Evolutionary conservation across 2,113 vertebrate species (phyloP).

Genomic region (Cisticola juncidis): DNA sequence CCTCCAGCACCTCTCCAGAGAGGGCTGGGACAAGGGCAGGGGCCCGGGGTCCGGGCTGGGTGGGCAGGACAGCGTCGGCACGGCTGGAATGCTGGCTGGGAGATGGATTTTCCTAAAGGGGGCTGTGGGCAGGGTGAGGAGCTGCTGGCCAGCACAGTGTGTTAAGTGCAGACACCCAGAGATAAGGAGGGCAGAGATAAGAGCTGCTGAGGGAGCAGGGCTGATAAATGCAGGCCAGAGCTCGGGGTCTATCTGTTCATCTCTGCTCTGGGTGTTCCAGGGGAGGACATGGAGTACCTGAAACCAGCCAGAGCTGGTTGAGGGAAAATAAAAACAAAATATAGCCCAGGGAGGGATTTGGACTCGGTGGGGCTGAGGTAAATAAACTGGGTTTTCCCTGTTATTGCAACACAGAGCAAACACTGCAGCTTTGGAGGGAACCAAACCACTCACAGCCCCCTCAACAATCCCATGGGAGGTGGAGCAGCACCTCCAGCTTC

Average conservation of each 20-base stretch:
- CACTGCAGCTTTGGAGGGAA: neutral
- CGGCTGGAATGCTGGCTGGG: neutral
- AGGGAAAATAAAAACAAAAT: neutral
- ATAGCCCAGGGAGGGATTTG: neutral
- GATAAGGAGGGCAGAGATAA: slow-evolving; percentile 57
- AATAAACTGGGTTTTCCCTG: neutral
- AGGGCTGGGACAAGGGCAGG: neutral
- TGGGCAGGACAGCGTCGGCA: neutral
- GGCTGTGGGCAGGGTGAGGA: neutral
- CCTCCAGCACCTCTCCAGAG: neutral
- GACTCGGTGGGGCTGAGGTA: neutral
- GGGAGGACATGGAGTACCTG: neutral
- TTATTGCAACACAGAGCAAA: neutral
- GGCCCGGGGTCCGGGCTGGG: neutral
- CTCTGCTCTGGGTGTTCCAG: neutral
- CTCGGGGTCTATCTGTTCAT: slow-evolving; percentile 17
- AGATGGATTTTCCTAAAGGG: neutral
- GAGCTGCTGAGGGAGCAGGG: neutral
- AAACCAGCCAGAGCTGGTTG: neutral
- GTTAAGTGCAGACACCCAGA: slow-evolving; percentile 14
- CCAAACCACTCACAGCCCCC: neutral
- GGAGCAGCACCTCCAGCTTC: neutral
- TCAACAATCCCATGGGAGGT: neutral
- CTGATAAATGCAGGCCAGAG: slow-evolving; percentile 36
- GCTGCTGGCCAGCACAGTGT: neutral